Conservation (phyloP, 2,888 invertebrate species). For the Exocentrus adspersus region DNA sequence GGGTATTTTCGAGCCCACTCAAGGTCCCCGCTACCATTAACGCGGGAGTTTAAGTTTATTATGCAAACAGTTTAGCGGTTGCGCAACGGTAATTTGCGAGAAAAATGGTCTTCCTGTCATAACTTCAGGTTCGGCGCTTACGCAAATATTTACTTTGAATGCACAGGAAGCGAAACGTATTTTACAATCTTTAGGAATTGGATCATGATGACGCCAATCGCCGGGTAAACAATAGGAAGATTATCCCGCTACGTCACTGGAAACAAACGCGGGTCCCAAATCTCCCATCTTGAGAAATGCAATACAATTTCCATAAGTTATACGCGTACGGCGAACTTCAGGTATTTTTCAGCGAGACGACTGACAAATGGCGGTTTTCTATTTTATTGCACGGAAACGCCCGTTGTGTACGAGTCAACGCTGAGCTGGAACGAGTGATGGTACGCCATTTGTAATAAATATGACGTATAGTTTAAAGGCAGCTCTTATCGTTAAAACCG, state of each 20-base stretch:
- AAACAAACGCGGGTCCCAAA: neutral
- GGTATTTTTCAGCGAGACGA: slow-evolving; percentile 35
- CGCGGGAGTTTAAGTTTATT: slow-evolving; percentile 15
- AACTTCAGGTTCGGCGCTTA: neutral
- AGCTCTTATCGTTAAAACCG: neutral
- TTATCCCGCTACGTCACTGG: neutral
- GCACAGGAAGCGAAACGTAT: too few relatives aligned
- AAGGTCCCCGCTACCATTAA: slow-evolving; percentile 22
- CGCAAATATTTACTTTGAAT: too few relatives aligned
- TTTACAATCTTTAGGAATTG: too few relatives aligned
- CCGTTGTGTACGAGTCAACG: slow-evolving; percentile 33
- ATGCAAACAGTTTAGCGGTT: slow-evolving; percentile 2
- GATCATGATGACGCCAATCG: too few relatives aligned
- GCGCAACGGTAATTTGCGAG: neutral
- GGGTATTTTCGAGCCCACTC: slow-evolving; percentile 22
- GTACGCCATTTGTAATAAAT: neutral
- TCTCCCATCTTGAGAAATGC: slow-evolving; percentile 35
- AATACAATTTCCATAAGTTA: slow-evolving; percentile 40
- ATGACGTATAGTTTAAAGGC: neutral
- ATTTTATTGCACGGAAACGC: slow-evolving; percentile 36
- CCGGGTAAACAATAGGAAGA: neutral
- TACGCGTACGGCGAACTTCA: slow-evolving; percentile 33
- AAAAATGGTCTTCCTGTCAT: neutral
- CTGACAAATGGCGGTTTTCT: slow-evolving; percentile 41
- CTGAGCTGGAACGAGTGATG: slow-evolving; percentile 24